phyloP scores from a whole-genome alignment of 2,113 vertebrate species.

The Myanophis thanlyinensis region DNA sequence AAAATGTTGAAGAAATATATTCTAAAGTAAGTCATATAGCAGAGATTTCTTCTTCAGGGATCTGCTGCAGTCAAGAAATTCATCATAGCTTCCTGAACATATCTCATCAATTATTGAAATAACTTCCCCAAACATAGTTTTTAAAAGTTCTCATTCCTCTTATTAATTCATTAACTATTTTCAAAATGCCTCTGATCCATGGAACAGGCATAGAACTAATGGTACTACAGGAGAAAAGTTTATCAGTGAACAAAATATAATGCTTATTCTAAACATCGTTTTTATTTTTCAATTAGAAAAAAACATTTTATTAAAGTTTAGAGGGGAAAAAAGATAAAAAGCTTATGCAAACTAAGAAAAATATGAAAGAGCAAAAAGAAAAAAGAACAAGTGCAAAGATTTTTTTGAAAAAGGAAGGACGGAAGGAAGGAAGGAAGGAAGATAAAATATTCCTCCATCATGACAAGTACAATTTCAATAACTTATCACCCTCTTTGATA shows the following conservation, averaged over 20 bases:
- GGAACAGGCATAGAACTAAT: background rate
- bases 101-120: background rate
- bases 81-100: background rate
- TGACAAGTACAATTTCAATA: background rate
- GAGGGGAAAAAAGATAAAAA: too few species aligned
- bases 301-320: too few species aligned
- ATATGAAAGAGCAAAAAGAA: background rate
- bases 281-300: background rate
- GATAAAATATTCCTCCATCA: background rate
- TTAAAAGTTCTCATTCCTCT: background rate
- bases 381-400: background rate
- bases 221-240: background rate
- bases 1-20: background rate
- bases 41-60: background rate
- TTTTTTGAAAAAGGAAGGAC: too few species aligned
- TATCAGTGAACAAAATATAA: background rate
- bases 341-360: too few species aligned
- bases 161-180: background rate
- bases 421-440: too few species aligned
- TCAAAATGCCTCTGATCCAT: background rate
- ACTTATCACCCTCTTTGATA: background rate
- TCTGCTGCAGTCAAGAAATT: background rate
- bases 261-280: background rate
- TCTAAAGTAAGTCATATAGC: background rate
- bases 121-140: background rate